Evolutionary conservation across 2,888 invertebrate genomes (phyloP), one percentile per base, ranked within the genome.

Genomic region (Patella caerulea): DNA sequence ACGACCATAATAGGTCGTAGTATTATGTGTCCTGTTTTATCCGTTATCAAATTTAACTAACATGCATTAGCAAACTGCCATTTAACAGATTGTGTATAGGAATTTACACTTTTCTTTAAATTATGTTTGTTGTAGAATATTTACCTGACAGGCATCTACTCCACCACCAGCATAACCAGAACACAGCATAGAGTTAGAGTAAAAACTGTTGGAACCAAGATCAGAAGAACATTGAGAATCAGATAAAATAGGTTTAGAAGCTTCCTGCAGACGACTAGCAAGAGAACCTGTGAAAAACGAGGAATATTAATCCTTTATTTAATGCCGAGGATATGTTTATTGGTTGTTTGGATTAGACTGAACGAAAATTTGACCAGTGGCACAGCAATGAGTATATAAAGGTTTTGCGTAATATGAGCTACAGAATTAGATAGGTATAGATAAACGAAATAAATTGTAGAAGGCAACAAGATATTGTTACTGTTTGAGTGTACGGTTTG

Each of bases 131-230:
- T 1, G 5, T 45, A 7, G 0, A 45, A 65, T 52, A 3, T 9
- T 24, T 52, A 75, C 75, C 78, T 78, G 75, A 34, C 78, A 78
- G 24, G 78, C 75, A 69, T 78, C 74, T 14, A 59, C 69, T 52
- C 78, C 78, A 2, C 78, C 78, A 1, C 15, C 34, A 7, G 70
- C 52, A 12, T 65, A 9, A 9, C 78, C 78, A 11, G 78, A 71
- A 71, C 78, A 78, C 69, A 78, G 3, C 78, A 78, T 78, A 24
- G 75, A 65, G 78, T 59, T 78, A 54, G 78, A 45, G 52, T 74
- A 65, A 24, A 65, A 78, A 15, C 24, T 15, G 24, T 56, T 71
- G 24, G 45, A 45, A 45, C 45, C 45, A 45, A 45, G 45, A 45
- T 45, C 45, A 9, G 45, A 45, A 2, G 65, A n/a, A 65, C 78